Conservation (phyloP, 2,113 vertebrate species). For the Numida meleagris region DNA sequence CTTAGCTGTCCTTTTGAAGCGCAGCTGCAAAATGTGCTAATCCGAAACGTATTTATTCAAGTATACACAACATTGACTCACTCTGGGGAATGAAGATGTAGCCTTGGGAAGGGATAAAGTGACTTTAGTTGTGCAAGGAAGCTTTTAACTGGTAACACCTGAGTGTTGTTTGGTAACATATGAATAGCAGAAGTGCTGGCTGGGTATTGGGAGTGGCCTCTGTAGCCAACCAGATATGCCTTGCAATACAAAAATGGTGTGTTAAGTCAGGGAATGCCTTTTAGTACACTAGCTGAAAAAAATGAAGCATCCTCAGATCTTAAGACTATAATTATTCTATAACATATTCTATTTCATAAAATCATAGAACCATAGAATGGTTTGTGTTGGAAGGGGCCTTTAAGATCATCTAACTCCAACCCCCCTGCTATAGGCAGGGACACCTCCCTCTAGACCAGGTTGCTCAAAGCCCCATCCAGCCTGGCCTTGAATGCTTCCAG, state of each 20-base stretch:
- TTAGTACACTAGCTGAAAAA: background rate
- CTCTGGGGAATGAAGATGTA: rapidly evolving
- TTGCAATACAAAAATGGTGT: rapidly evolving
- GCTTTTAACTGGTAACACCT: background rate
- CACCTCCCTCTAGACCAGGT: too few relatives aligned
- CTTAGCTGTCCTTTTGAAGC: background rate
- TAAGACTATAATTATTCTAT: background rate
- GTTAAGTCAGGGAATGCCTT: background rate
- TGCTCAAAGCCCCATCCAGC: too few relatives aligned
- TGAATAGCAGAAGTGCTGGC: rapidly evolving
- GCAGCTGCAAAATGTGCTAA: background rate
- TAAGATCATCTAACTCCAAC: too few relatives aligned
- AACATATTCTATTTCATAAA: background rate
- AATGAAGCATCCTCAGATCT: background rate
- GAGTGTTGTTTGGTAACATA: rapidly evolving
- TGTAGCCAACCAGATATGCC: rapidly evolving
- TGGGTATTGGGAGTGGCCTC: background rate
- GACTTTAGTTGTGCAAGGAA: background rate
- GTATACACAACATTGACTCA: background rate
- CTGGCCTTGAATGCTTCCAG: too few relatives aligned
- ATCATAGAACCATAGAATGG: too few relatives aligned
- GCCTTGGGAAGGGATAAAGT: background rate
- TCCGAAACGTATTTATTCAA: background rate
- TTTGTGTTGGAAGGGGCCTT: too few relatives aligned
- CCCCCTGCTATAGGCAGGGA: too few relatives aligned